phyloP scores from a whole-genome alignment of 2,113 vertebrate species.

The Echinops telfairi region DNA sequence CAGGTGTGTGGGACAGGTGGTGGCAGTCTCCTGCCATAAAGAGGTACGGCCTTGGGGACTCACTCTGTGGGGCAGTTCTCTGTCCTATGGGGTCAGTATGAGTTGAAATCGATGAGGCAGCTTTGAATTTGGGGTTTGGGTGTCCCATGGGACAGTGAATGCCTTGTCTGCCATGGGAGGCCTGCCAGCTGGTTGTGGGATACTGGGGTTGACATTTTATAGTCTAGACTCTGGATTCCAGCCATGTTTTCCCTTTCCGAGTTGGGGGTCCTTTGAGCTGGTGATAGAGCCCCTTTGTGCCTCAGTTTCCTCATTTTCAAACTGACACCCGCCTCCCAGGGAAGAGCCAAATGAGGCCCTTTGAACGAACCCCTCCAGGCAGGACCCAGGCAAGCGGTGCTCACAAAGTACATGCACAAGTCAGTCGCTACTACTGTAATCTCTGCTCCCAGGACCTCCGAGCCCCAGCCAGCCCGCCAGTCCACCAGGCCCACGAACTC shows the following conservation, averaged over 20 bases:
- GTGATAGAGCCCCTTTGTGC: background rate
- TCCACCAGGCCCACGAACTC: constrained; percentile 84
- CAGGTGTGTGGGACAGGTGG: background rate
- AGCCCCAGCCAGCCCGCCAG: background rate
- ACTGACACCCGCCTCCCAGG: background rate
- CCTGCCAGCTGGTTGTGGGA: background rate
- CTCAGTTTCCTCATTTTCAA: background rate
- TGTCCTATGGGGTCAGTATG: background rate
- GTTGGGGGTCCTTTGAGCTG: background rate
- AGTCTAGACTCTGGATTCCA: background rate
- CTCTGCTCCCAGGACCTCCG: background rate
- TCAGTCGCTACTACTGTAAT: background rate
- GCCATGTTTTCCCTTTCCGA: background rate
- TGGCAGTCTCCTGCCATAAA: background rate
- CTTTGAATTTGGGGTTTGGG: background rate
- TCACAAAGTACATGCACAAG: background rate
- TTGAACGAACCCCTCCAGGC: background rate
- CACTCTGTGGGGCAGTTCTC: background rate
- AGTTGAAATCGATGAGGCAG: background rate
- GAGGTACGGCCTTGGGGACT: background rate
- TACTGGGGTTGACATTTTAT: background rate
- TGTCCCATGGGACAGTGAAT: background rate
- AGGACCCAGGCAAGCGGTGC: background rate
- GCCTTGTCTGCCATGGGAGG: background rate
- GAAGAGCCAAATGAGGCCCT: background rate